Evolutionary conservation across 35 echinoderm and acorn worm genomes (phyloP), one percentile per base, ranked within the genome.

Genomic region (Acanthaster planci): DNA sequence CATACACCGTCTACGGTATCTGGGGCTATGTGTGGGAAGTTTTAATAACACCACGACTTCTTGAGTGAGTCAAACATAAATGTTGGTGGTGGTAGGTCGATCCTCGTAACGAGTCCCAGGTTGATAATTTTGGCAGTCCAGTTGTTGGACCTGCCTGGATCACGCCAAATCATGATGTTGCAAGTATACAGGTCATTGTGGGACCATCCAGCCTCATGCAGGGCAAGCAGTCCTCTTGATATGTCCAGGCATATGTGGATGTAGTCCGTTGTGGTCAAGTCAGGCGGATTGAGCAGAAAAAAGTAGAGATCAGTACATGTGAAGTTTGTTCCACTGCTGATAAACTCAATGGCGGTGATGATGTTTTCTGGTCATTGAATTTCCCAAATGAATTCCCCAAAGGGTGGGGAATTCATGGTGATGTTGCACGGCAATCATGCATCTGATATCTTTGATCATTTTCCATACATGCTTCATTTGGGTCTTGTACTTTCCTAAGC

Each of bases 161-260:
- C 56, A 59, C 17, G 27, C 56, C 56, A 59, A 5, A 59, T 26
- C 56, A 59, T 18, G 27, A 72, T 29, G 23, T 72, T 72, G 10
- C 18, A 19, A 72, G 3, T 30, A 26, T 72, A 26, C 6, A 72
- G 64, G 64, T 72, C 64, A 29, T 72, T 26, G 29, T 72, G 23
- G 26, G 18, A 72, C 64, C 64, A 72, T 72, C 64, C 64, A 29
- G 64, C 64, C 0, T 72, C 23, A 72, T 21, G 64, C 15, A 72
- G 30, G 64, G 64, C 57, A 60, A 47, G 42, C 4, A 47, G 42
- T 47, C 42, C 4, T 12, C 42, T 47, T 4, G 42, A 47, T 47
- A 47, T 47, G 34, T 72, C 64, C 22, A 72, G 64, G 34, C 64
- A 72, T 35, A 72, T 72, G 10, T 72, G 64, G 29, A 72, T 72